These are phyloP conservation scores for Aspidapion aeneum DNA, from an alignment of 2,888 invertebrate species.

Conservation along the genomic window DNA sequence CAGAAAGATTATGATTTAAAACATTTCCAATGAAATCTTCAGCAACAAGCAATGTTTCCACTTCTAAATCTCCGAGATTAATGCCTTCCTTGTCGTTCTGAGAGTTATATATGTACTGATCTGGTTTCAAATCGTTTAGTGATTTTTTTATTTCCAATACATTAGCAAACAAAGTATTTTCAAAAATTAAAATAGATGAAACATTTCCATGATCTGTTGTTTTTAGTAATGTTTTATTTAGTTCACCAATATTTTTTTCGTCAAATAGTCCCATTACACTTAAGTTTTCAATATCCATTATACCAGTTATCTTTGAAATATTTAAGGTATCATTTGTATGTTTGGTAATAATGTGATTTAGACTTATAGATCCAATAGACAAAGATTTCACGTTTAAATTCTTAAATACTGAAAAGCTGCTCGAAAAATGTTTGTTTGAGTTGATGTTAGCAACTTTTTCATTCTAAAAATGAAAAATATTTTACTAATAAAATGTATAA, in stretches of 20 bases:
- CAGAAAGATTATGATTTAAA: conserved; percentile 41
- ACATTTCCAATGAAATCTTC: conserved; percentile 42
- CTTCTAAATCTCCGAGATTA: conserved; percentile 19
- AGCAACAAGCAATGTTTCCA: conserved; percentile 22
- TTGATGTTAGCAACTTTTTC: conserved; percentile 43
- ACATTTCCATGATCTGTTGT: conserved; percentile 45
- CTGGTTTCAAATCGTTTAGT: conserved; percentile 44
- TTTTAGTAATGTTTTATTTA: conserved; percentile 46
- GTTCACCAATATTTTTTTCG: conserved; percentile 46
- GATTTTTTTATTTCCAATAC: conserved; percentile 41
- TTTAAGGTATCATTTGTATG: conserved; percentile 50
- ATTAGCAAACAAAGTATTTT: conserved; percentile 35
- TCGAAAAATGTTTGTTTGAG: conserved; percentile 49
- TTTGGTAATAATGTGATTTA: conserved; percentile 50
- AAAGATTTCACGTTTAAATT: conserved; percentile 46
- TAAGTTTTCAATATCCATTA: conserved; percentile 49
- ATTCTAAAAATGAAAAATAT: conserved; percentile 31
- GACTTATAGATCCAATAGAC: conserved; percentile 47
- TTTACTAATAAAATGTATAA: background rate
- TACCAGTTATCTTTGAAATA: conserved; percentile 44
- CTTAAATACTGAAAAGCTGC: conserved; percentile 43
- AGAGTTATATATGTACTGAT: conserved; percentile 33
- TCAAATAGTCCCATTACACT: conserved; percentile 46
- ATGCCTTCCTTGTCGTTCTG: conserved; percentile 16
- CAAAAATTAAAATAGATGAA: conserved; percentile 45